phyloP scores from a whole-genome alignment of 1,140 invertebrate genomes.

The Muscidifurax raptorellus region DNA sequence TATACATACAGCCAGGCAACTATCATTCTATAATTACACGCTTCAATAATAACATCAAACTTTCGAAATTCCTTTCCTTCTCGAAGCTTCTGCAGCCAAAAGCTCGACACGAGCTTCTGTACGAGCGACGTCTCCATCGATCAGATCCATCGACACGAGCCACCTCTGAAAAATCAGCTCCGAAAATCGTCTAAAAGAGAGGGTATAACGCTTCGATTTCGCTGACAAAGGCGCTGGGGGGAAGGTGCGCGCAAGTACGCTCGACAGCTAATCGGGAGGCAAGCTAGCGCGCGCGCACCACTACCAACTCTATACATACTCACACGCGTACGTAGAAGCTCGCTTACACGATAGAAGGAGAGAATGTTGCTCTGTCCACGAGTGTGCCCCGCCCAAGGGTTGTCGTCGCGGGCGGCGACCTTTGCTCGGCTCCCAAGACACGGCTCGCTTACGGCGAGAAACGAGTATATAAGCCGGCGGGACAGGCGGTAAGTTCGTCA shows the following conservation, averaged over 20 bases:
- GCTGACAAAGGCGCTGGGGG: slow-evolving; percentile 14
- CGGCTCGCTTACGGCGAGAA: background rate
- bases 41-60: no score
- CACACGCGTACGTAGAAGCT: background rate
- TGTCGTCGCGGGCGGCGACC: background rate
- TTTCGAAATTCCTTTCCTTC: background rate
- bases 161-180: background rate
- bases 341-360: background rate
- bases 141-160: background rate
- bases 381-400: slow-evolving; percentile 42
- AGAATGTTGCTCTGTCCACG: slow-evolving; percentile 1
- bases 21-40: no score
- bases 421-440: background rate
- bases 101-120: background rate
- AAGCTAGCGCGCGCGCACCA: no score
- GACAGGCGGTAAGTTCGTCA: background rate
- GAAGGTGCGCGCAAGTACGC: background rate
- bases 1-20: no score
- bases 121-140: background rate
- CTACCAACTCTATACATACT: slow-evolving; percentile 1
- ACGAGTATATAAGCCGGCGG: slow-evolving; percentile 37
- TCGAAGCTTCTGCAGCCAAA: background rate
- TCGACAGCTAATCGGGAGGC: slow-evolving; percentile 25
- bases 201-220: background rate
- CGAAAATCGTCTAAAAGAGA: background rate